Evolutionary conservation across 2,888 invertebrate genomes (phyloP).

Genomic region (Epiblema foenella): DNA sequence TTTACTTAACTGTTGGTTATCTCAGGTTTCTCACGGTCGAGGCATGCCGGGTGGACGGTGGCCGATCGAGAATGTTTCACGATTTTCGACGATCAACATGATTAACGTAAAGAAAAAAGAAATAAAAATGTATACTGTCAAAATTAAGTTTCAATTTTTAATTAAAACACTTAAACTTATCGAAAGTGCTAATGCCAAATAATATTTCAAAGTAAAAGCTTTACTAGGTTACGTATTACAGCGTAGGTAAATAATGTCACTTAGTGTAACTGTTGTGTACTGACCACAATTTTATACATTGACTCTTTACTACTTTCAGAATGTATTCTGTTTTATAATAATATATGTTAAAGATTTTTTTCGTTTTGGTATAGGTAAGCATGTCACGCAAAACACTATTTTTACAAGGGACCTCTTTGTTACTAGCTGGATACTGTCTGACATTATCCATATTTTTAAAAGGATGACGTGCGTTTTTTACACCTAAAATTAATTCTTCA

Average conservation of each 20-base stretch:
- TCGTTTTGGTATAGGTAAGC: too few species aligned
- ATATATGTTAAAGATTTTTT: too few species aligned
- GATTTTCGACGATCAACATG: slow-evolving; percentile 22
- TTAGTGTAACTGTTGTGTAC: background rate
- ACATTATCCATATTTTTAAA: background rate
- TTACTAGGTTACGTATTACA: background rate
- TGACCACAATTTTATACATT: too few species aligned
- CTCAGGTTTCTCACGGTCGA: slow-evolving; percentile 71
- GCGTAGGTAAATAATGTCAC: background rate
- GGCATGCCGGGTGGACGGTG: slow-evolving; percentile 53
- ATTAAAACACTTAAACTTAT: too few species aligned
- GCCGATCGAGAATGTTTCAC: slow-evolving; percentile 18
- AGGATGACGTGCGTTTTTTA: background rate
- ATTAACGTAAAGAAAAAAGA: slow-evolving; percentile 1
- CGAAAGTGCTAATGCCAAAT: background rate
- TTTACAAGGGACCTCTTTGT: too few species aligned
- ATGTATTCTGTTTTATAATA: too few species aligned
- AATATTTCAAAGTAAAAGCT: background rate
- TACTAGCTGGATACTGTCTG: background rate
- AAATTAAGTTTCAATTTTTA: background rate
- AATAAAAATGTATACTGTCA: background rate
- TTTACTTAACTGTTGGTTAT: slow-evolving; percentile 71
- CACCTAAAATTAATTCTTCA: background rate
- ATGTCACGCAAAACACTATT: too few species aligned
- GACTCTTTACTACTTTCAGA: too few species aligned